phyloP scores from a whole-genome alignment of 2,797 vertebrate species.

The Lutjanus argentimaculatus region DNA sequence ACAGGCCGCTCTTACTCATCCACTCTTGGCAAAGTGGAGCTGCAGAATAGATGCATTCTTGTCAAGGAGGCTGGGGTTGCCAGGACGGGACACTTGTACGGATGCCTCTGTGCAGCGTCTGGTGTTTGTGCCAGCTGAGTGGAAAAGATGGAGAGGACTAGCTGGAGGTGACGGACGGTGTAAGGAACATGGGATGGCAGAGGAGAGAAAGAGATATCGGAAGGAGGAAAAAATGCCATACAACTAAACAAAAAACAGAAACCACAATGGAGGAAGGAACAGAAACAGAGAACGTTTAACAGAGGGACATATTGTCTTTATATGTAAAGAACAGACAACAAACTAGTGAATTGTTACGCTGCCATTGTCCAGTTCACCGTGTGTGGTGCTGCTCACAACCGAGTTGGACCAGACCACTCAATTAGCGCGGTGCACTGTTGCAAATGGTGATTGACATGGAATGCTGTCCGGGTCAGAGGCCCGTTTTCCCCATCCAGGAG shows the following conservation, averaged over 20 bases:
- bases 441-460: conserved; percentile 58
- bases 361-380: conserved; percentile 27
- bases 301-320: background rate
- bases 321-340: conserved; percentile 1
- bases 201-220: conserved; percentile 16
- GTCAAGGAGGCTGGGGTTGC: conserved; percentile 64
- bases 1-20: conserved; percentile 60
- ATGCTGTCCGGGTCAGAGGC: conserved; percentile 53
- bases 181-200: background rate
- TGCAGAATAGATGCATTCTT: conserved; percentile 73
- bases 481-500: conserved; percentile 36
- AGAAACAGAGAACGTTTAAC: background rate
- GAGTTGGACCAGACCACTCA: conserved; percentile 35
- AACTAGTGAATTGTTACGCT: background rate
- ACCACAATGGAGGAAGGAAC: background rate
- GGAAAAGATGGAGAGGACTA: conserved; percentile 37
- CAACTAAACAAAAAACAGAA: background rate
- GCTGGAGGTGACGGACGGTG: background rate
- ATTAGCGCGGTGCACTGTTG: conserved; percentile 61
- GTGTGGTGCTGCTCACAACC: conserved; percentile 22
- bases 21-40: conserved; percentile 72
- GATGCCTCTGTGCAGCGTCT: conserved; percentile 50
- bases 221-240: background rate
- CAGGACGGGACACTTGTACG: conserved; percentile 64
- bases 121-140: conserved; percentile 46